These are phyloP conservation scores for Scortum barcoo DNA, from an alignment of 2,113 vertebrate species.

Conservation along the genomic window DNA sequence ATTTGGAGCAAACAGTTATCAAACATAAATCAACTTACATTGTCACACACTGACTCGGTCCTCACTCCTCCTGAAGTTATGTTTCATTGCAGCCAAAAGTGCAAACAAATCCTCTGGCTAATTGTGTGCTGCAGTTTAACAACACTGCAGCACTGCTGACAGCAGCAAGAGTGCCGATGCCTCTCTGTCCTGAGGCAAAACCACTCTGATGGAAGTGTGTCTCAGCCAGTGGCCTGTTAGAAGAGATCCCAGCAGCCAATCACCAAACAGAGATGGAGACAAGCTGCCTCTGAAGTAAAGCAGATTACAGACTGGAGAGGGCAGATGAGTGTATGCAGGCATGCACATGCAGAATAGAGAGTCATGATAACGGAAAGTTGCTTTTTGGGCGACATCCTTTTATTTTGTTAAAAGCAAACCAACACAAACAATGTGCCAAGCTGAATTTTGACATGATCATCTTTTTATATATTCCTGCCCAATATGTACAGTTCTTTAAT, in stretches of 20 bases:
- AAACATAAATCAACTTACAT: constrained; percentile 49
- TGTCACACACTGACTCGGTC: constrained; percentile 18
- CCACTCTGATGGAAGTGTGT: constrained; percentile 46
- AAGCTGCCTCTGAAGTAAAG: constrained; percentile 54
- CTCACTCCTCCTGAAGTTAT: constrained; percentile 1
- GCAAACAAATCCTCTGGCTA: neutral
- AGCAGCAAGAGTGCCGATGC: constrained; percentile 30
- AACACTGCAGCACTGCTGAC: constrained; percentile 49
- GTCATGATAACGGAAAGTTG: neutral
- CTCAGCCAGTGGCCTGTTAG: constrained; percentile 59
- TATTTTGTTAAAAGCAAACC: neutral
- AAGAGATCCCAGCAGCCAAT: constrained; percentile 42
- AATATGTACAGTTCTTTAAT: too few species aligned
- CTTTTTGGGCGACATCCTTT: neutral
- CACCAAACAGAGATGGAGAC: constrained; percentile 24
- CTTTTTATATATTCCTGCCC: too few species aligned
- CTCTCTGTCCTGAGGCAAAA: constrained; percentile 31
- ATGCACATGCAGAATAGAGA: neutral
- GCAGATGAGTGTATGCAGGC: neutral
- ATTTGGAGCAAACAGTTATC: constrained; percentile 12
- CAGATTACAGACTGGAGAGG: constrained; percentile 58
- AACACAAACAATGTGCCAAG: neutral
- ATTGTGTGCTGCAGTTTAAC: neutral
- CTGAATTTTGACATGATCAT: neutral
- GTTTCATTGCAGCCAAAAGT: constrained; percentile 30